Percentiles rank a stretch among this genome's conserved stretches.
These are phyloP conservation scores for Gymnobelideus leadbeateri DNA, from an alignment of 2,113 vertebrate species.

Conservation along the genomic window DNA sequence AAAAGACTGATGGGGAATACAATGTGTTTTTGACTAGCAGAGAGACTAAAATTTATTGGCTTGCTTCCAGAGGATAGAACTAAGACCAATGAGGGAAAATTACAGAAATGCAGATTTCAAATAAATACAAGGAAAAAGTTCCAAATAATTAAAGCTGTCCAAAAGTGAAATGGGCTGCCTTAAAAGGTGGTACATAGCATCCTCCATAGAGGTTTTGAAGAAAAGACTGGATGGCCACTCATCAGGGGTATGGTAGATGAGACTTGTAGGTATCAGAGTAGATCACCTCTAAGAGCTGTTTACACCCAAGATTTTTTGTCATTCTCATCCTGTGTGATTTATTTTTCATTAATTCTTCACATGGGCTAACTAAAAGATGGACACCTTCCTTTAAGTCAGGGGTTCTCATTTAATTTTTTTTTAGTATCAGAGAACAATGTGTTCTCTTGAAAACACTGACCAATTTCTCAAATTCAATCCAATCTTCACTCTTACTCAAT, in stretches of 20 bases:
- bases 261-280: background rate
- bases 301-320: background rate
- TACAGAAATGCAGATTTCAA: background rate
- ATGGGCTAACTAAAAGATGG: background rate
- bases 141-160: background rate
- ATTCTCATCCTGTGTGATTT: background rate
- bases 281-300: background rate
- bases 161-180: background rate
- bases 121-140: background rate
- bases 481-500: background rate
- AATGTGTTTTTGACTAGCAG: background rate
- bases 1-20: background rate
- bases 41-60: background rate
- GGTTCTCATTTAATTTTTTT: background rate
- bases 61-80: background rate
- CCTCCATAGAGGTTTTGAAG: background rate
- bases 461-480: background rate
- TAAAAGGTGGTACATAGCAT: background rate
- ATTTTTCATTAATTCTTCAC: background rate
- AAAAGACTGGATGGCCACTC: background rate
- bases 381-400: background rate
- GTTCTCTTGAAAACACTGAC: background rate
- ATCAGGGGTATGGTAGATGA: background rate
- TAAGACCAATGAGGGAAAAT: background rate
- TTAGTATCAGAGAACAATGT: background rate